These are phyloP conservation scores for Todus mexicanus DNA, from an alignment of 2,797 vertebrate species.

Conservation along the genomic window DNA sequence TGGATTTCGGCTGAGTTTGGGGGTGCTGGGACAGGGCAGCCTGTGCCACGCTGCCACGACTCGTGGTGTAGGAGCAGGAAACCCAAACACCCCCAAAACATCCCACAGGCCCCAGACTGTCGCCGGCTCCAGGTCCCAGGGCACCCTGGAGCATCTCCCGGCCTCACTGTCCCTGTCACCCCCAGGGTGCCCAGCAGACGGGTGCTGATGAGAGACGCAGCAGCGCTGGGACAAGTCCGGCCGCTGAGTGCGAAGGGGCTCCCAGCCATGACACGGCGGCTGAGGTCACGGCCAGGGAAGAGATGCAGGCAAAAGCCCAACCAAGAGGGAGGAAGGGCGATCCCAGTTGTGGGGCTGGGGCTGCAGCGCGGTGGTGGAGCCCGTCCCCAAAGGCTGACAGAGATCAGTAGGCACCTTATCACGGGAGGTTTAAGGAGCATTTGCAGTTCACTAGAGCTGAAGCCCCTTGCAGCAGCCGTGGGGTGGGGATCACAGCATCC, in stretches of 20 bases:
- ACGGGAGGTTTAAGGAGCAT: background rate
- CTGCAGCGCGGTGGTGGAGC: accelerated
- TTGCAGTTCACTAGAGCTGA: background rate
- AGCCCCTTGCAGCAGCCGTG: background rate
- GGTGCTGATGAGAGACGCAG: background rate
- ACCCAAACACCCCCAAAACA: background rate
- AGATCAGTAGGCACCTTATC: accelerated
- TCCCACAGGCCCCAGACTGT: accelerated
- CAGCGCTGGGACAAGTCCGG: background rate
- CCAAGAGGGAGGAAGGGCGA: background rate
- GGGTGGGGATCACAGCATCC: background rate
- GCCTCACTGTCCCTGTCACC: background rate
- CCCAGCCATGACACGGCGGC: accelerated
- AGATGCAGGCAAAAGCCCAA: background rate
- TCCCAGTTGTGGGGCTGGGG: background rate
- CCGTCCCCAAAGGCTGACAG: background rate
- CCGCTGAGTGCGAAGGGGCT: accelerated
- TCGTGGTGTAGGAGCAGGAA: background rate
- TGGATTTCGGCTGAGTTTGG: background rate
- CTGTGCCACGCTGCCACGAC: background rate
- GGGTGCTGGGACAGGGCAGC: background rate
- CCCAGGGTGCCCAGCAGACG: accelerated
- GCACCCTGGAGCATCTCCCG: accelerated
- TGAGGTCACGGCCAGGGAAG: background rate
- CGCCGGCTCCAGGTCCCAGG: background rate